Base-by-base conservation (phyloP, 30 jellyfish, hydroid and myxozoan genomes). In the Catostylus mosaicus region DNA sequence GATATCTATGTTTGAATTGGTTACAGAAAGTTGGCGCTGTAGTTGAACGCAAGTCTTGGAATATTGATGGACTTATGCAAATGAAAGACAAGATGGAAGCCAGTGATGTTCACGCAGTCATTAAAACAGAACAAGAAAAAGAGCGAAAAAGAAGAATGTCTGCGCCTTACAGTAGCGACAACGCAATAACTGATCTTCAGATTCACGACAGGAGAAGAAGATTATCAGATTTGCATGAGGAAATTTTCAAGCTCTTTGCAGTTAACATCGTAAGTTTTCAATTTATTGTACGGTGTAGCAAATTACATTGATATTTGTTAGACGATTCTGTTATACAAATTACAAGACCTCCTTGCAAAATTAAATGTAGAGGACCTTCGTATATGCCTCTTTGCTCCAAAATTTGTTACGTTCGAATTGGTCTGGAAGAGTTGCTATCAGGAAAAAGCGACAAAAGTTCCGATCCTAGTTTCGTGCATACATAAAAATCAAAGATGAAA, bases 21-120 rank as follows among this genome's bases (percentile, higher is more conserved):
- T 69, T 69, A 30, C 86, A 82, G 92, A 38, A 73, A 26, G 92
- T 82, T 31, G 43, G 75, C 16, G 84, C 85, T 11, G 86, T 54
- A 2, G 31, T 68, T 29, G 74, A 82, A 32, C 80, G 80, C 10
- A 69, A 57, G 57, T 62, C 69, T 36, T 82, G 92, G 92, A 57
- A 67, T 0, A 46, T 70, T 27, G 67, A 82, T 14, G 85, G 63
- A 16, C 31, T 79, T 7, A 23, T 82, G 36, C 38, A 27, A 4
- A 60, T 37, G 10, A 5, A 38, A 9, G 61, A 65, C 2, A 70
- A 36, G 29, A 67, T 82, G 92, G 79, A 56, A n/a, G n/a, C 29
- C 23, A 34, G 11, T 16, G 84, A 82, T 26, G 50, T 67, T 4
- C 56, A 24, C 10, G 38, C 26, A 0, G 26, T 70, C 26, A 24